Evolutionary conservation across 2,113 vertebrate genomes (phyloP).

Genomic region (Phalacrocorax brasilianus): DNA sequence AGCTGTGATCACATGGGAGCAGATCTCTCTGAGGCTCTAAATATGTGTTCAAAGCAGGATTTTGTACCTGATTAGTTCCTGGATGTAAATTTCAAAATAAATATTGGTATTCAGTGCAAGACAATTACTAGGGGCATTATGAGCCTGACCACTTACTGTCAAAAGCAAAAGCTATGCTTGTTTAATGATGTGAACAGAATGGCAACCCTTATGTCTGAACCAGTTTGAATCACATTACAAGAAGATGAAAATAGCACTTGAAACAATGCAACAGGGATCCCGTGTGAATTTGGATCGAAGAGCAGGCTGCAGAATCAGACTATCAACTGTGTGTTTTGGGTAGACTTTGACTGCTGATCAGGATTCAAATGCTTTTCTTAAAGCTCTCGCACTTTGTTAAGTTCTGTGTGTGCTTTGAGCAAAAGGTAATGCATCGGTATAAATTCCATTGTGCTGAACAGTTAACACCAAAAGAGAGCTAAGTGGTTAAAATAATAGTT

Average conservation of each 20-base stretch:
- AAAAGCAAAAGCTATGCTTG: neutral
- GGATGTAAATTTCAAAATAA: slow-evolving; percentile 31
- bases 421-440: neutral
- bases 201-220: neutral
- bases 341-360: neutral
- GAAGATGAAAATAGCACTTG: neutral
- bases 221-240: neutral
- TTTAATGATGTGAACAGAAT: slow-evolving; percentile 1
- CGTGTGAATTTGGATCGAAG: neutral
- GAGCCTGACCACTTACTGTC: neutral
- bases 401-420: neutral
- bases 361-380: neutral
- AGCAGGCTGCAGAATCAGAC: neutral
- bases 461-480: neutral
- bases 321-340: neutral
- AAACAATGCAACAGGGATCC: neutral
- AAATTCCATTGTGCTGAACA: neutral
- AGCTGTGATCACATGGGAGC: neutral
- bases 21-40: neutral
- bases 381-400: neutral
- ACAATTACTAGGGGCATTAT: slow-evolving; percentile 2
- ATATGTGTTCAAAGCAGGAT: neutral
- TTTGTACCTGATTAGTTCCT: slow-evolving; percentile 4
- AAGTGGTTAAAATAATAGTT: neutral
- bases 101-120: slow-evolving; percentile 9